Conservation (phyloP, 2,888 invertebrate species). For the Tachina grossa region DNA sequence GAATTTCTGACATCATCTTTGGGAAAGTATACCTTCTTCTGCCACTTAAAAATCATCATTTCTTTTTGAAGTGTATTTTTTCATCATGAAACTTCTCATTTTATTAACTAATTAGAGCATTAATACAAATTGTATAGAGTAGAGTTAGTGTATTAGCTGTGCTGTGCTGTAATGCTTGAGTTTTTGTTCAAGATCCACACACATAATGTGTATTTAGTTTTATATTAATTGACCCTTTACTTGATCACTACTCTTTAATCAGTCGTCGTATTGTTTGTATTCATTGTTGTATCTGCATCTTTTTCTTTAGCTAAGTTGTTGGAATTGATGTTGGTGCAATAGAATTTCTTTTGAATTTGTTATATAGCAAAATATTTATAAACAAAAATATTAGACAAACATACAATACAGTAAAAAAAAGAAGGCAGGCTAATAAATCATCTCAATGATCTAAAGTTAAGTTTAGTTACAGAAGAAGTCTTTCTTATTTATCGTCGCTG, state of each 20-base stretch:
- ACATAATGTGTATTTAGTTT: slow-evolving; percentile 39
- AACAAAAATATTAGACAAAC: slow-evolving; percentile 40
- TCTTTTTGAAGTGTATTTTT: slow-evolving; percentile 14
- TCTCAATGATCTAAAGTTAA: slow-evolving; percentile 5
- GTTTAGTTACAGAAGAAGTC: neutral
- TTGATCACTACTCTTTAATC: slow-evolving; percentile 63
- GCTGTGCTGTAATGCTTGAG: neutral
- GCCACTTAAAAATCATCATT: slow-evolving; percentile 23
- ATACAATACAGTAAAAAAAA: slow-evolving; percentile 26
- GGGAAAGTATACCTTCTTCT: slow-evolving; percentile 14
- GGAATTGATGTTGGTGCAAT: slow-evolving; percentile 21
- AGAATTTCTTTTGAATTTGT: slow-evolving; percentile 41
- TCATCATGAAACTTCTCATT: slow-evolving; percentile 14
- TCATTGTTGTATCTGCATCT: neutral
- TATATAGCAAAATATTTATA: slow-evolving; percentile 47
- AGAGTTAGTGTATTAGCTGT: neutral
- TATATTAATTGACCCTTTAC: slow-evolving; percentile 69
- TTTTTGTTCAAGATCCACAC: slow-evolving; percentile 5
- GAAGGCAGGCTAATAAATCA: slow-evolving; percentile 6
- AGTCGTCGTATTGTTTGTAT: slow-evolving; percentile 24
- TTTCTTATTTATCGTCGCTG: too few species aligned
- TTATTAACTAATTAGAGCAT: slow-evolving; percentile 63
- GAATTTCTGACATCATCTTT: neutral
- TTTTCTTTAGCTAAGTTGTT: neutral
- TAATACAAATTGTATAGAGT: slow-evolving; percentile 39